Percentiles rank a stretch among this genome's conserved stretches.
phyloP scores from a whole-genome alignment of 2,113 vertebrate species.

The Brachionichthys hirsutus region DNA sequence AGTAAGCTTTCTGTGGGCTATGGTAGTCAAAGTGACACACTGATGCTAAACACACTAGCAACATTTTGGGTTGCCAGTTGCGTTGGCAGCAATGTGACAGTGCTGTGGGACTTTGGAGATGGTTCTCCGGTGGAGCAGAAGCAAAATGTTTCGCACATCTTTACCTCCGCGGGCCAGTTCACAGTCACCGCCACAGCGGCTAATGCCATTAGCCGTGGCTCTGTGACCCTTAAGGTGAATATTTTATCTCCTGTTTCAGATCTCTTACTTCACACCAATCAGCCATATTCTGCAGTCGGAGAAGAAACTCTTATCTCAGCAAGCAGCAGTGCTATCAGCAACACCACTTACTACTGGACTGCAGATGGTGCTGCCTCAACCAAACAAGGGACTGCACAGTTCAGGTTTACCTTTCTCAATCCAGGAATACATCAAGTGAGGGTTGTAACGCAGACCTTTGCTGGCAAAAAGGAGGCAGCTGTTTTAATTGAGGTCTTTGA shows the following conservation, averaged over 20 bases:
- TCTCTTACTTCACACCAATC: constrained; percentile 58
- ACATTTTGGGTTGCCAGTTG: constrained; percentile 63
- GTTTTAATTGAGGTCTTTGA: constrained; percentile 69
- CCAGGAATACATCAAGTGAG: constrained; percentile 69
- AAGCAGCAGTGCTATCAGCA: constrained; percentile 53
- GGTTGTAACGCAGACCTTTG: constrained; percentile 62
- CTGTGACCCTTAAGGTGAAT: constrained; percentile 40
- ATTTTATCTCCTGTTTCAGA: constrained; percentile 65
- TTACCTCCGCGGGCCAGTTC: constrained; percentile 62
- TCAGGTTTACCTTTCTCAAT: constrained; percentile 63
- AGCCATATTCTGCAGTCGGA: constrained; percentile 48
- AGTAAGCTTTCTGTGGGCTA: constrained; percentile 50
- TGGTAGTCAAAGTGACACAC: constrained; percentile 26
- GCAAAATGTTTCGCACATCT: constrained; percentile 67
- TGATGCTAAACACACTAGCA: constrained; percentile 55
- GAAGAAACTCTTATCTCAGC: constrained; percentile 65
- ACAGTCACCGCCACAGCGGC: constrained; percentile 62
- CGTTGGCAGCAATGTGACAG: constrained; percentile 61
- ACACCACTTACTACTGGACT: constrained; percentile 70
- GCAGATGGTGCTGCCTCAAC: constrained; percentile 47
- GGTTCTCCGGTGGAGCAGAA: constrained; percentile 42
- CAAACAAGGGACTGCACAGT: constrained; percentile 48
- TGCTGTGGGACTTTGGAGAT: constrained; percentile 81
- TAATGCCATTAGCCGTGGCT: constrained; percentile 71
- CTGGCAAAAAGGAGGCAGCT: constrained; percentile 60